Percentiles rank a stretch among this genome's conserved stretches.
Evolutionary conservation across 2,113 vertebrate genomes (phyloP).

Genomic region (Lichenostomus cassidix): DNA sequence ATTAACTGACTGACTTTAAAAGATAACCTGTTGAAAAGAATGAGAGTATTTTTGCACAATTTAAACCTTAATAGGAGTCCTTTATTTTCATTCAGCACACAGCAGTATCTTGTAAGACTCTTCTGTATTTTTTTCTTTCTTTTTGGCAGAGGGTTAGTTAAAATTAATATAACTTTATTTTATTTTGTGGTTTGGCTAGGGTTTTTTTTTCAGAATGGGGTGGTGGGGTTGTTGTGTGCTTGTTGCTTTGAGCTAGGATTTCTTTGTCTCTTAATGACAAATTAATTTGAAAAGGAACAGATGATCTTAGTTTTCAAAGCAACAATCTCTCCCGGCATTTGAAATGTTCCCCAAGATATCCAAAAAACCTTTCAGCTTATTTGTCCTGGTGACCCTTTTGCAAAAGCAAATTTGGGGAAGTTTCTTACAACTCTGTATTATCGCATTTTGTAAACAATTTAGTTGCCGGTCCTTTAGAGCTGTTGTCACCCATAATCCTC

Average conservation of each 20-base stretch:
- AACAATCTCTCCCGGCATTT: background rate
- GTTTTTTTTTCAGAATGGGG: background rate
- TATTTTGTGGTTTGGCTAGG: background rate
- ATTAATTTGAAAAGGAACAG: background rate
- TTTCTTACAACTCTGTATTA: background rate
- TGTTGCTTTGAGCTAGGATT: background rate
- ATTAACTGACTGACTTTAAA: background rate
- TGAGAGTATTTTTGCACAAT: background rate
- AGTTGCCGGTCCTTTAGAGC: constrained; percentile 32
- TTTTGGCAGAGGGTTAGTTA: background rate
- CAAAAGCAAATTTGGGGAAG: background rate
- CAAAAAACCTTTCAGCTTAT: background rate
- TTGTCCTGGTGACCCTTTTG: background rate
- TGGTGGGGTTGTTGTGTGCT: background rate
- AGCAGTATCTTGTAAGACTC: background rate
- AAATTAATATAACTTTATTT: background rate
- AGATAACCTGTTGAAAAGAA: background rate
- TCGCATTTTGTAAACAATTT: constrained; percentile 56
- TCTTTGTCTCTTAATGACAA: background rate
- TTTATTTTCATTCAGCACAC: background rate
- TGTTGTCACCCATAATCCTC: constrained; percentile 74
- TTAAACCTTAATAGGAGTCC: background rate
- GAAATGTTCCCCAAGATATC: background rate
- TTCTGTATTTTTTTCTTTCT: background rate
- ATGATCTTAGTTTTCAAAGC: background rate